A percentile compares a stretch with the other conserved stretches of the same genome.
Evolutionary conservation across 30 jellyfish, hydroid and myxozoan genomes (phyloP).

Genomic region (Hydractinia echinata): DNA sequence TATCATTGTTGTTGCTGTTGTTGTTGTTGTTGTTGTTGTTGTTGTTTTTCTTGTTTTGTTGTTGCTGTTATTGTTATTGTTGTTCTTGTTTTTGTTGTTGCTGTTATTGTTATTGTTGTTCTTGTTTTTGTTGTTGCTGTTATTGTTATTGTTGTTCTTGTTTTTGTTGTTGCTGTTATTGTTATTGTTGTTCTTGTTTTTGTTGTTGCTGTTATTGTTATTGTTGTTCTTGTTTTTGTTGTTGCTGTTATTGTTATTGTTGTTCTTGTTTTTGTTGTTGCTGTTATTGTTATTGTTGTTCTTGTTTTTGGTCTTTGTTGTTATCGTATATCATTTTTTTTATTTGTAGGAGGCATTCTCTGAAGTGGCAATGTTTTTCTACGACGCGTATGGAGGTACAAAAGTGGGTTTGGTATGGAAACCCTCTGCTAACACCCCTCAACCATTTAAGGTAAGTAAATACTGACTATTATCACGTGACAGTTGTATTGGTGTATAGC

Average conservation of each 20-base stretch:
- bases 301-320: background rate
- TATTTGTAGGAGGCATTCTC: slow-evolving; percentile 53
- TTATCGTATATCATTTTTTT: background rate
- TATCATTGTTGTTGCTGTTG: background rate
- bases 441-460: slow-evolving; percentile 61
- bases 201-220: background rate
- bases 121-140: background rate
- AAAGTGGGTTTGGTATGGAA: slow-evolving; percentile 87
- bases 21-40: background rate
- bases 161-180: no score
- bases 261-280: background rate
- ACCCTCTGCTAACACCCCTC: slow-evolving; percentile 43
- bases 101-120: background rate
- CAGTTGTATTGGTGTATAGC: background rate
- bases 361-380: slow-evolving; percentile 76
- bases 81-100: background rate
- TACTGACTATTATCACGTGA: background rate
- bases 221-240: background rate
- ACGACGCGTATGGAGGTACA: slow-evolving; percentile 66
- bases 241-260: background rate
- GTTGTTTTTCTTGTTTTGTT: background rate
- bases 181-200: background rate
- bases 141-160: background rate
- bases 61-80: background rate
- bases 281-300: background rate